A percentile compares a stretch with the other conserved stretches of the same genome.
phyloP scores from a whole-genome alignment of 2,113 vertebrate genomes.

The Petroica traversi region DNA sequence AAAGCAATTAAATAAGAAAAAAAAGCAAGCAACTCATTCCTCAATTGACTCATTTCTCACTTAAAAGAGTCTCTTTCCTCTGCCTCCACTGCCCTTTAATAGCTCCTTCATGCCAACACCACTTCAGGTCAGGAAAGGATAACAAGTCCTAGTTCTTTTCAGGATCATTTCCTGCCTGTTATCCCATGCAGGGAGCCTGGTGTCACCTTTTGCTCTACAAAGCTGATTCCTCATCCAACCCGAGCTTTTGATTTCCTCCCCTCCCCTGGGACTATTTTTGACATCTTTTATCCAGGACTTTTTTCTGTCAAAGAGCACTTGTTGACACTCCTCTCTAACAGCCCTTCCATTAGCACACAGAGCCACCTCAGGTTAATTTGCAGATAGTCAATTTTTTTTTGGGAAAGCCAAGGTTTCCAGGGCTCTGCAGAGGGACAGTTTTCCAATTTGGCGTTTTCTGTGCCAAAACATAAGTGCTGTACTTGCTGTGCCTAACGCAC shows the following conservation, averaged over 20 bases:
- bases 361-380: neutral
- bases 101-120: neutral
- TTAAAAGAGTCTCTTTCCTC: neutral
- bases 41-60: slow-evolving; percentile 6
- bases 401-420: neutral
- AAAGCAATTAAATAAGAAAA: neutral
- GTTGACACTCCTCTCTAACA: neutral
- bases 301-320: neutral
- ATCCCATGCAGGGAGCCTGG: neutral
- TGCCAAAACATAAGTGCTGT: neutral
- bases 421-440: neutral
- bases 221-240: neutral
- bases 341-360: neutral
- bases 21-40: neutral
- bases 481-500: neutral
- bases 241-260: neutral
- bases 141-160: neutral
- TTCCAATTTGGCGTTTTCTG: neutral
- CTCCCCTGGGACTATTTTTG: neutral
- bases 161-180: neutral
- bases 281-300: neutral
- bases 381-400: neutral
- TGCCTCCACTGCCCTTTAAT: neutral
- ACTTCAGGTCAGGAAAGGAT: neutral
- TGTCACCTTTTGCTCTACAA: neutral